These are phyloP conservation scores for Pionites leucogaster DNA, from an alignment of 2,113 vertebrate species.

Conservation along the genomic window DNA sequence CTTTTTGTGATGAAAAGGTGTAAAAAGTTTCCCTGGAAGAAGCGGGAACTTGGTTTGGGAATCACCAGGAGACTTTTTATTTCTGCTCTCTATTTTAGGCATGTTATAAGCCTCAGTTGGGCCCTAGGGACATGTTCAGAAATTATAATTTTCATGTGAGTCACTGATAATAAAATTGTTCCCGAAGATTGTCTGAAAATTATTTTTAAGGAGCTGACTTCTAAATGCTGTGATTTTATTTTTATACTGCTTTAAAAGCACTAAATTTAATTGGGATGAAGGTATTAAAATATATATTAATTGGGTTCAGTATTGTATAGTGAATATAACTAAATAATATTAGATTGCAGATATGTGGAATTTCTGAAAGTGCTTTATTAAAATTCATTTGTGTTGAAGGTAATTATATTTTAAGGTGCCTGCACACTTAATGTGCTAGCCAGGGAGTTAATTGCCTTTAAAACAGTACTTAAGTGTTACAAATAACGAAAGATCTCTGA, in stretches of 20 bases:
- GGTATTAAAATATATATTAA: slow-evolving; percentile 5
- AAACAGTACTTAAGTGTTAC: neutral
- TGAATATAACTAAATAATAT: neutral
- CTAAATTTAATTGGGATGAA: neutral
- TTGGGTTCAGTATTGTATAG: neutral
- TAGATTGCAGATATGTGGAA: neutral
- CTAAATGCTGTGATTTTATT: neutral
- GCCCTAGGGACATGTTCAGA: slow-evolving; percentile 33
- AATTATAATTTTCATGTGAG: slow-evolving; percentile 43
- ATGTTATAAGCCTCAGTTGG: neutral
- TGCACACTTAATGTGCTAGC: neutral
- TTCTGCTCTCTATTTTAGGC: neutral
- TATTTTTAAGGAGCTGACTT: slow-evolving; percentile 34
- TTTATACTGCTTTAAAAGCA: neutral
- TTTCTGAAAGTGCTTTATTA: neutral
- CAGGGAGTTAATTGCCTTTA: neutral
- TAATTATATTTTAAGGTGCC: neutral
- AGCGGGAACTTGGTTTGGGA: neutral
- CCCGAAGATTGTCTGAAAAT: slow-evolving; percentile 38
- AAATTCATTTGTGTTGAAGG: neutral
- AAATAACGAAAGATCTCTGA: neutral
- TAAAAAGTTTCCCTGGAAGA: slow-evolving; percentile 14
- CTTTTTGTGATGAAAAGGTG: neutral
- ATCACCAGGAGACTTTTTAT: neutral
- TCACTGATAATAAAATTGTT: slow-evolving; percentile 34